Evolutionary conservation across 2,113 vertebrate species (phyloP).

Genomic region (Coracopsis vasa): DNA sequence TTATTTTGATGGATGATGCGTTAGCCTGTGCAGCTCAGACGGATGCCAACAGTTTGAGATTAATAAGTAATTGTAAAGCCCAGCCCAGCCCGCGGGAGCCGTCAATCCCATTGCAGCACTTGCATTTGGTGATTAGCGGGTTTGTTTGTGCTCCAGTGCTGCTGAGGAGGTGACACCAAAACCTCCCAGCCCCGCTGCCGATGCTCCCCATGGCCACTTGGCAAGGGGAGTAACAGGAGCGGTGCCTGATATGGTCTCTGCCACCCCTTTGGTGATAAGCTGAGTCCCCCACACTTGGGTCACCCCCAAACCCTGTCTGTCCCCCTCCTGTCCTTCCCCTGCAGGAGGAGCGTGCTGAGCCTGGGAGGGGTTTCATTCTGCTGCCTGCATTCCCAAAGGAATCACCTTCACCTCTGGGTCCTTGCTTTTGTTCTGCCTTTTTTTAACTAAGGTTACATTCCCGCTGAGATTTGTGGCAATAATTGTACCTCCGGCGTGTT

Average conservation of each 20-base stretch:
- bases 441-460: neutral
- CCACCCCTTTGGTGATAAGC: neutral
- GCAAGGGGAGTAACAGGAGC: neutral
- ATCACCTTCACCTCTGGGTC: neutral
- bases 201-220: accelerated
- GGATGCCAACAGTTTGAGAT: neutral
- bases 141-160: neutral
- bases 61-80: neutral
- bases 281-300: accelerated
- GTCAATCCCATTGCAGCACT: neutral
- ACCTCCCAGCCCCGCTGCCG: accelerated
- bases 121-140: neutral
- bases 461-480: neutral
- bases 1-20: neutral
- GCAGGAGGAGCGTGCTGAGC: neutral
- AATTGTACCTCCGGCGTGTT: neutral
- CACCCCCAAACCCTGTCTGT: neutral
- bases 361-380: neutral
- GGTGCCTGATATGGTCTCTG: too few relatives aligned
- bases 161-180: neutral
- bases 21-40: accelerated
- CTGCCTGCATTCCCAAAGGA: neutral
- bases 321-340: neutral
- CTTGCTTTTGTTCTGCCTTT: neutral
- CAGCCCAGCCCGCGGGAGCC: neutral